phyloP scores from a whole-genome alignment of 2,113 vertebrate genomes.

The Solea solea region DNA sequence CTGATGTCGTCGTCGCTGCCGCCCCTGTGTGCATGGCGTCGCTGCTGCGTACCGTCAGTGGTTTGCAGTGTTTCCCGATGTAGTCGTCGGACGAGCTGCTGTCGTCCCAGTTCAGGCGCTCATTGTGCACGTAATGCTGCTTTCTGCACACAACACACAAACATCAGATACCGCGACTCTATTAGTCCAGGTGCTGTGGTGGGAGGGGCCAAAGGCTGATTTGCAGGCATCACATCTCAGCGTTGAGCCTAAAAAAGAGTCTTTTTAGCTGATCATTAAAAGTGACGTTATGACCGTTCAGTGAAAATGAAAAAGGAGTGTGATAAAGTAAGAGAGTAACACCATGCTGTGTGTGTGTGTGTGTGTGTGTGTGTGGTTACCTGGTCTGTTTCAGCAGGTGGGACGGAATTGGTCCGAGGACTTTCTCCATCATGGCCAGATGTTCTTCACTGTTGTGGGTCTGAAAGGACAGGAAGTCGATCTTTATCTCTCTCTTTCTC shows the following conservation, averaged over 20 bases:
- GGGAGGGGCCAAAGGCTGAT: no score
- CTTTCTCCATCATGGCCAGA: conserved; percentile 95
- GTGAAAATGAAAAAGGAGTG: no score
- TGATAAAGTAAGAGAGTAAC: no score
- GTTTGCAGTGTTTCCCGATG: conserved; percentile 87
- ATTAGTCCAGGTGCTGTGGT: no score
- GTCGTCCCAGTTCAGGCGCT: conserved; percentile 88
- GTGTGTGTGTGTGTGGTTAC: conserved; percentile 27
- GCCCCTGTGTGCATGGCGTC: neutral
- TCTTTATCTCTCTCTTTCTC: no score
- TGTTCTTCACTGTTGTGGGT: conserved; percentile 95
- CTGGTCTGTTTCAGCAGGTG: conserved; percentile 59
- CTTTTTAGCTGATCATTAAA: no score
- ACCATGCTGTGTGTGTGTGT: neutral
- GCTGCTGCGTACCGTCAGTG: conserved; percentile 84
- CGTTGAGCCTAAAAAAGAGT: no score
- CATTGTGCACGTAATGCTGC: conserved; percentile 84
- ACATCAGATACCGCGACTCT: no score
- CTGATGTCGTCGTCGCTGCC: neutral
- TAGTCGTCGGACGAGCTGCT: conserved; percentile 85
- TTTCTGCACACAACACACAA: conserved; percentile 79
- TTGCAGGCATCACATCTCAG: no score
- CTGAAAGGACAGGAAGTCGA: conserved; percentile 67
- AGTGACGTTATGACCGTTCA: no score
- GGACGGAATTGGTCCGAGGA: conserved; percentile 89